Percentiles rank a stretch among this genome's conserved stretches.
Conservation (phyloP, 2,113 vertebrate species). For the Myodes glareolus region DNA sequence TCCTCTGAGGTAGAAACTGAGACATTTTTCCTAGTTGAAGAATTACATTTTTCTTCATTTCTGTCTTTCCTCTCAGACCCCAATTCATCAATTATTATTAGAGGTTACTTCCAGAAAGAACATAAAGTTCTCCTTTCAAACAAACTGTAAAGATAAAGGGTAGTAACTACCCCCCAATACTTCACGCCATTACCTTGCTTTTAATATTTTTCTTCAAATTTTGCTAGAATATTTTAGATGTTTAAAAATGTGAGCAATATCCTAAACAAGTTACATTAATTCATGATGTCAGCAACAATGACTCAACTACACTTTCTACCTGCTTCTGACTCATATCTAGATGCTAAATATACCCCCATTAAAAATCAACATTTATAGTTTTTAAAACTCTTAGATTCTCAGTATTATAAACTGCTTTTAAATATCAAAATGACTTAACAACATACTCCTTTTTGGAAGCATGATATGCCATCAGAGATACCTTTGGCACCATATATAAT, state of each 20-base stretch:
- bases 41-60: background rate
- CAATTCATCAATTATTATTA: background rate
- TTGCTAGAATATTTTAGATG: slow-evolving; percentile 45
- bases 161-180: background rate
- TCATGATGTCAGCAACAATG: background rate
- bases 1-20: background rate
- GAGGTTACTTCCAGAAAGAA: slow-evolving; percentile 51
- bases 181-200: background rate
- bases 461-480: background rate
- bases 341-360: background rate
- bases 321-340: background rate
- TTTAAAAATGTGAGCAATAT: slow-evolving; percentile 43
- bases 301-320: slow-evolving; percentile 10
- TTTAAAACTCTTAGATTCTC: background rate
- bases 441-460: background rate
- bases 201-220: background rate
- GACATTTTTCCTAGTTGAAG: background rate
- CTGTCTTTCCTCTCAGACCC: background rate
- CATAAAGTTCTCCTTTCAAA: slow-evolving; percentile 26
- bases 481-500: slow-evolving; percentile 1
- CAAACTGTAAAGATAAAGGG: background rate
- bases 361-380: background rate
- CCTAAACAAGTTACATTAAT: slow-evolving; percentile 1
- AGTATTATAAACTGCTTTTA: slow-evolving; percentile 45
- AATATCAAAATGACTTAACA: slow-evolving; percentile 46